Conservation (phyloP, 53 echinoderm and acorn worm genomes). For the Paracentrotus lividus region DNA sequence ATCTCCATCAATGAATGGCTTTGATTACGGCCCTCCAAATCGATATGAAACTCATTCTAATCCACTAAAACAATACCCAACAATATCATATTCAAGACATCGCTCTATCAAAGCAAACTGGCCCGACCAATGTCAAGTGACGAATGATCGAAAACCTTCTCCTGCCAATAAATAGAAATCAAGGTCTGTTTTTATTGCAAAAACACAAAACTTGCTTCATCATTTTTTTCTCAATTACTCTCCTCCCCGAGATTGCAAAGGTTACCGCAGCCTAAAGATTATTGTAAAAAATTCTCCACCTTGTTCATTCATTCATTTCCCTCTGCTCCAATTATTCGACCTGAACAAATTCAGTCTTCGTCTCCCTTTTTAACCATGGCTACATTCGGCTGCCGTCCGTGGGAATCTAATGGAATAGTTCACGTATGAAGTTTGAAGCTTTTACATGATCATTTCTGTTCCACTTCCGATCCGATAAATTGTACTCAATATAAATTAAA, state of each 20-base stretch:
- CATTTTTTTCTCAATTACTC: neutral
- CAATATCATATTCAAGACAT: conserved; percentile 42
- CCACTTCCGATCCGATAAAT: no score
- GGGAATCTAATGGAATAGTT: neutral
- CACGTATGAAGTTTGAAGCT: neutral
- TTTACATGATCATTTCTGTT: conserved; percentile 15
- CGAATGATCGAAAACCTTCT: neutral
- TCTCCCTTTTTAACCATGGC: neutral
- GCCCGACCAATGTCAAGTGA: no score
- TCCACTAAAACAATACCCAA: conserved; percentile 48
- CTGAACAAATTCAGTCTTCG: conserved; percentile 50
- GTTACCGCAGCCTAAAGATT: conserved; percentile 21
- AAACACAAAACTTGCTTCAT: neutral
- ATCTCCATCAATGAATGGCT: conserved; percentile 39
- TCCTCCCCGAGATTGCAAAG: neutral
- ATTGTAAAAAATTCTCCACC: conserved; percentile 41
- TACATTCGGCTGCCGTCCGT: neutral
- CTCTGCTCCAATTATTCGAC: conserved; percentile 62
- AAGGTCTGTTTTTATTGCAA: neutral
- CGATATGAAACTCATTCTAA: conserved; percentile 38
- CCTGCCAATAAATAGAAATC: conserved; percentile 14
- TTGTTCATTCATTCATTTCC: conserved; percentile 30
- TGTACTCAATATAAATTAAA: no score
- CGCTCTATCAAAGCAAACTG: conserved; percentile 18
- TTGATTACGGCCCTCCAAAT: conserved; percentile 40